Conservation (phyloP, 1,140 invertebrate species). For the Paralvinella palmiformis region DNA sequence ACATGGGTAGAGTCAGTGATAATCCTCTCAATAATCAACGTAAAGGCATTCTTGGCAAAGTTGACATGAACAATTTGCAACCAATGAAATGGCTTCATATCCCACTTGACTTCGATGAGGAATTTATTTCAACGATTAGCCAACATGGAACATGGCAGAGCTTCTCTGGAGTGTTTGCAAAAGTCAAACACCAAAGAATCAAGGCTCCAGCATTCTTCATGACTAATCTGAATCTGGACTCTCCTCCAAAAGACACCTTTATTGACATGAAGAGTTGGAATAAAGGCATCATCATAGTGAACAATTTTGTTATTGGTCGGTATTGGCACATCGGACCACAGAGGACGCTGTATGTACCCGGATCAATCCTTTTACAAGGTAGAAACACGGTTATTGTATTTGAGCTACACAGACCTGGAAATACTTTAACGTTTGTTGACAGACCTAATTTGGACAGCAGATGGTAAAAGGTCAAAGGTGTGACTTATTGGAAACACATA, state of each 20-base stretch:
- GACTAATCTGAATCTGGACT: not conserved
- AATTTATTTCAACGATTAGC: not conserved
- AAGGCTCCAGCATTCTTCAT: not conserved
- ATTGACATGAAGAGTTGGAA: constrained; percentile 17
- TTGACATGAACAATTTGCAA: not conserved
- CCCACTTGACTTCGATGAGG: constrained; percentile 1
- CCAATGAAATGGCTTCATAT: not conserved
- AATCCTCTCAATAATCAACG: constrained; percentile 28
- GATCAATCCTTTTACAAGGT: constrained; percentile 50
- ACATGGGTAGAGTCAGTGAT: constrained; percentile 53
- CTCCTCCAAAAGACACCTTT: constrained; percentile 1
- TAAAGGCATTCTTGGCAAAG: constrained; percentile 40
- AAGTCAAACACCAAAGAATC: too few species aligned
- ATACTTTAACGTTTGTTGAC: too few species aligned
- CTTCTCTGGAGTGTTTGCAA: too few species aligned
- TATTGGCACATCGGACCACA: constrained; percentile 54
- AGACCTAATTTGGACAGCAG: too few species aligned
- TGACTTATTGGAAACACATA: too few species aligned
- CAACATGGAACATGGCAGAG: not conserved
- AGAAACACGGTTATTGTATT: constrained; percentile 41
- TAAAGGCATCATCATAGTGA: constrained; percentile 55
- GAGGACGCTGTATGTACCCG: constrained; percentile 54
- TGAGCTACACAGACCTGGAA: constrained; percentile 1
- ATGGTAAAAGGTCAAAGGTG: too few species aligned
- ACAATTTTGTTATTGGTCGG: constrained; percentile 57